Percentiles rank a stretch among this genome's conserved stretches.
Conservation (phyloP, 2,888 invertebrate genomes). For the Herminia tarsipennalis region DNA sequence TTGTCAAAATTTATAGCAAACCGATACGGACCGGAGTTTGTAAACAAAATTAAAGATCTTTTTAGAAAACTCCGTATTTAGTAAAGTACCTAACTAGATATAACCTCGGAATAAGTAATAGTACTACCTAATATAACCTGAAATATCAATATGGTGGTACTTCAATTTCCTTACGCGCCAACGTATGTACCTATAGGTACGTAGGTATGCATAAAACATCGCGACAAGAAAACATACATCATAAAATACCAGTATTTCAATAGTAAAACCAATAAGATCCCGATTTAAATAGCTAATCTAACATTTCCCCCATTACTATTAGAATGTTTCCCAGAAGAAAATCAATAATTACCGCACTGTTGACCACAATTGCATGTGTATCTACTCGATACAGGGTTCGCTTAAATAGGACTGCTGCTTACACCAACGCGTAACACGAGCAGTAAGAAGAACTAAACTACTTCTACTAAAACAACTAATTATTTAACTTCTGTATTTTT, state of each 20-base stretch:
- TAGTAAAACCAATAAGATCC: slow-evolving; percentile 19
- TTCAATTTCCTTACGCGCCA: too few relatives aligned
- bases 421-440: slow-evolving; percentile 45
- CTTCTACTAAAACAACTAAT: too few relatives aligned
- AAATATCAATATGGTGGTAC: not conserved
- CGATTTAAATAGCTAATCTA: slow-evolving; percentile 24
- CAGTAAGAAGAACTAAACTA: too few relatives aligned
- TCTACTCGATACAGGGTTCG: slow-evolving; percentile 47
- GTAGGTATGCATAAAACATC: too few relatives aligned
- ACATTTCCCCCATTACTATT: slow-evolving; percentile 38
- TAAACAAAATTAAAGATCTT: too few relatives aligned
- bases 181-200: too few relatives aligned
- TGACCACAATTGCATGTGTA: slow-evolving; percentile 57
- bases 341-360: slow-evolving; percentile 58
- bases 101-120: not conserved
- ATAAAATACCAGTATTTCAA: slow-evolving; percentile 25
- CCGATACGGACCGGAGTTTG: too few relatives aligned
- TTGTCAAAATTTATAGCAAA: too few relatives aligned
- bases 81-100: too few relatives aligned
- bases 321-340: slow-evolving; percentile 56
- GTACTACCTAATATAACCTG: not conserved
- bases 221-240: slow-evolving; percentile 10
- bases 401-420: slow-evolving; percentile 33
- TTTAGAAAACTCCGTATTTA: too few relatives aligned
- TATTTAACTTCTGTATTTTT: too few relatives aligned